Percentiles rank a stretch among this genome's conserved stretches.
These are phyloP conservation scores for Araneus ventricosus DNA, from an alignment of 1,140 invertebrate genomes.

Conservation along the genomic window DNA sequence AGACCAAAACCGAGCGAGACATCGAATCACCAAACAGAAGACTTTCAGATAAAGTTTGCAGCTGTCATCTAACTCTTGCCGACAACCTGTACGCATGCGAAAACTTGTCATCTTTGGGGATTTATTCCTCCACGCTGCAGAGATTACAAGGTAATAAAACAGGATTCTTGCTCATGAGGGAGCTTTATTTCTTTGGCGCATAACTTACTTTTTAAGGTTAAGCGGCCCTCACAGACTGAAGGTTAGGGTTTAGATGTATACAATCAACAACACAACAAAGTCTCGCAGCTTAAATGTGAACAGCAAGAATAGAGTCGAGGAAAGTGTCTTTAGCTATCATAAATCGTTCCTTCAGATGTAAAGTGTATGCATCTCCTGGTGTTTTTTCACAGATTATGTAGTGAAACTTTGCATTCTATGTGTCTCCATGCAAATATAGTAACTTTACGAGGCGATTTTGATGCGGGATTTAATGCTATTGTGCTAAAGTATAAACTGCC, in stretches of 20 bases:
- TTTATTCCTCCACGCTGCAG: constrained; percentile 10
- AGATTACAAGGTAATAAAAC: constrained; percentile 29
- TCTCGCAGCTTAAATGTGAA: background rate
- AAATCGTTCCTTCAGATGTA: background rate
- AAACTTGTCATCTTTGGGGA: background rate
- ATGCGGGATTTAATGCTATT: background rate
- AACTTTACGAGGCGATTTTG: background rate
- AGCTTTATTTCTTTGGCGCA: background rate
- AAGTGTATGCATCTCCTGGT: background rate
- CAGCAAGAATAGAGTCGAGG: background rate
- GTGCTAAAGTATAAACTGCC: background rate
- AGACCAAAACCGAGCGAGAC: background rate
- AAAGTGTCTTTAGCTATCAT: background rate
- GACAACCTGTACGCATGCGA: background rate
- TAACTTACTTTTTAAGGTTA: constrained; percentile 24
- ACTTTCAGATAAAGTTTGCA: background rate
- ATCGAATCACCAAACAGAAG: background rate
- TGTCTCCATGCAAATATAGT: background rate
- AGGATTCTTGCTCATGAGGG: background rate
- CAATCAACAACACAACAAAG: background rate
- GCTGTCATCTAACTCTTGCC: background rate
- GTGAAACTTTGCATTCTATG: background rate
- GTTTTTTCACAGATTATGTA: background rate
- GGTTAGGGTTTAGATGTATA: constrained; percentile 16
- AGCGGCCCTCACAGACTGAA: background rate